A percentile compares a stretch with the other conserved stretches of the same genome.
These are phyloP conservation scores for Egretta garzetta DNA, from an alignment of 2,113 vertebrate genomes.

Conservation along the genomic window DNA sequence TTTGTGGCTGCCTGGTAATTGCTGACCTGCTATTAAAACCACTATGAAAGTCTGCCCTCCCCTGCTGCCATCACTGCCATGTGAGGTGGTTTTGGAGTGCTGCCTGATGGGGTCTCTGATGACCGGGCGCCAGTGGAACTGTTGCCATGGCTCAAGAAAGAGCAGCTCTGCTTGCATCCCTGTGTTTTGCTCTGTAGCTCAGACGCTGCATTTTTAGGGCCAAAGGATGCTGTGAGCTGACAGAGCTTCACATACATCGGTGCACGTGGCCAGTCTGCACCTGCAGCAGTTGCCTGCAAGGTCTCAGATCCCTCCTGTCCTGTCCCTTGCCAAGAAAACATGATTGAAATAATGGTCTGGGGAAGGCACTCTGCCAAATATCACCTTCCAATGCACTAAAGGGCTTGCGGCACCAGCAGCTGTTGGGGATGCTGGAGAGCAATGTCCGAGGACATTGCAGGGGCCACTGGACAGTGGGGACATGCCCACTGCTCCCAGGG, in stretches of 20 bases:
- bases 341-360: background rate
- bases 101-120: background rate
- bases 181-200: background rate
- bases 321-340: background rate
- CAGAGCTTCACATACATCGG: background rate
- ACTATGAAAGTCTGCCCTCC: background rate
- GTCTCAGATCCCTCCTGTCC: background rate
- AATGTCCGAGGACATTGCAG: background rate
- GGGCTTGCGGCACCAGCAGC: background rate
- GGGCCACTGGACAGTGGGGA: background rate
- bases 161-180: background rate
- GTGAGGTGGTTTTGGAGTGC: background rate
- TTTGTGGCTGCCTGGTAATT: background rate
- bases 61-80: background rate
- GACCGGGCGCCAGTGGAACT: background rate
- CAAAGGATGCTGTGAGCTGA: background rate
- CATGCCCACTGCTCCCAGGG: background rate
- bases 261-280: rapidly evolving
- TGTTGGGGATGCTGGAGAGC: background rate
- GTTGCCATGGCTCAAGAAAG: background rate
- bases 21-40: background rate
- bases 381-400: background rate
- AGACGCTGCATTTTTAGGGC: background rate
- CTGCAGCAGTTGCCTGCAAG: background rate
- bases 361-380: background rate